phyloP scores from a whole-genome alignment of 2,888 invertebrate species.

The Epiblema foenella region DNA sequence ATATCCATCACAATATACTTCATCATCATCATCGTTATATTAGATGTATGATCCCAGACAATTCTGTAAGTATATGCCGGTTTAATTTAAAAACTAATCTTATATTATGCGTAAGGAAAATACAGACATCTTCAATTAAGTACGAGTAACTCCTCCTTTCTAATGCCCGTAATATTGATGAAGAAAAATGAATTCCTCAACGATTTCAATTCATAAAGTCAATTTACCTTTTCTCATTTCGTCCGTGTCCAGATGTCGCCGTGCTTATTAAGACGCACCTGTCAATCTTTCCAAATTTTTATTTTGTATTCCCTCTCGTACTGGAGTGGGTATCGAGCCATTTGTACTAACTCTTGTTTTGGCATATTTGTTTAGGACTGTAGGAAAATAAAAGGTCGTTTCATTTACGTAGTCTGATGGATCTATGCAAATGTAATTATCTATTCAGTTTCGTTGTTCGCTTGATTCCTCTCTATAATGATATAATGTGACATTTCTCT shows the following conservation, averaged over 20 bases:
- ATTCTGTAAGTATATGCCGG: background rate
- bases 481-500: background rate
- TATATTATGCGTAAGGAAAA: constrained; percentile 1
- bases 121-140: constrained; percentile 20
- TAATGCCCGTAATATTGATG: constrained; percentile 40
- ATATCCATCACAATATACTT: too few relatives aligned
- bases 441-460: constrained; percentile 22
- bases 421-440: constrained; percentile 43
- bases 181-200: constrained; percentile 48
- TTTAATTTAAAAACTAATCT: background rate
- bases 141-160: constrained; percentile 16
- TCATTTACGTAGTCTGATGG: constrained; percentile 72
- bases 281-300: constrained; percentile 82
- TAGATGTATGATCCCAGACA: background rate
- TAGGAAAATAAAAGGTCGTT: constrained; percentile 57
- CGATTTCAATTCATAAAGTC: constrained; percentile 64
- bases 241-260: constrained; percentile 73
- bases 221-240: constrained; percentile 83
- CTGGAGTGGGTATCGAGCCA: constrained; percentile 69
- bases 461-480: background rate
- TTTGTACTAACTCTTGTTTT: constrained; percentile 46
- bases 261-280: constrained; percentile 84
- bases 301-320: constrained; percentile 72
- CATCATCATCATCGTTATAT: too few relatives aligned
- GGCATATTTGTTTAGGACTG: constrained; percentile 52